A percentile compares a stretch with the other conserved stretches of the same genome.
phyloP scores from a whole-genome alignment of 2,888 invertebrate genomes.

The Drosophila nigricruria region DNA sequence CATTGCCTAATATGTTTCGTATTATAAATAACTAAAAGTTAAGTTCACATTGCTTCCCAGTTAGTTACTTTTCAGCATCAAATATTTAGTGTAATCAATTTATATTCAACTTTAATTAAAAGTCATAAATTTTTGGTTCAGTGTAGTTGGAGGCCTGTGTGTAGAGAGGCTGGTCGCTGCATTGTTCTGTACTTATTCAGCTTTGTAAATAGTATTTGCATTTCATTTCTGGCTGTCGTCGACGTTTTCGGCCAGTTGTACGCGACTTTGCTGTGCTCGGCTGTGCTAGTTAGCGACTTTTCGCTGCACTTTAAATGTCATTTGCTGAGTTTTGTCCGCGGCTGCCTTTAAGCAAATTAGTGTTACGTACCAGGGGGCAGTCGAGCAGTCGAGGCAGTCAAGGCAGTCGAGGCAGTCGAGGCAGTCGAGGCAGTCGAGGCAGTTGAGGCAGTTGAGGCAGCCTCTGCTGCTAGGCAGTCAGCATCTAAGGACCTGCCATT shows the following conservation, averaged over 20 bases:
- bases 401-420: neutral
- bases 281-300: conserved; percentile 74
- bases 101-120: neutral
- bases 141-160: conserved; percentile 1
- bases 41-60: neutral
- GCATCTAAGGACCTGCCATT: conserved; percentile 57
- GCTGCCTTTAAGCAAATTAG: conserved; percentile 76
- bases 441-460: too few relatives aligned
- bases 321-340: conserved; percentile 67
- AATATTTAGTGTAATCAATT: neutral
- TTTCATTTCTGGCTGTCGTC: conserved; percentile 62
- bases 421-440: too few relatives aligned
- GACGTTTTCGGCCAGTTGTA: conserved; percentile 16
- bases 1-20: neutral
- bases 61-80: neutral
- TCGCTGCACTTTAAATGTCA: conserved; percentile 78
- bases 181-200: conserved; percentile 65
- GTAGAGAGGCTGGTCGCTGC: conserved; percentile 20
- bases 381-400: conserved; percentile 9
- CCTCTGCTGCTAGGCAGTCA: conserved; percentile 3
- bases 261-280: neutral
- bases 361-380: conserved; percentile 46
- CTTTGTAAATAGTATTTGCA: conserved; percentile 72
- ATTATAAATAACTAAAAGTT: neutral
- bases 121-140: neutral